Evolutionary conservation across 1,140 invertebrate genomes (phyloP), one percentile per base, ranked within the genome.

Genomic region (Drosophila kepulauana): DNA sequence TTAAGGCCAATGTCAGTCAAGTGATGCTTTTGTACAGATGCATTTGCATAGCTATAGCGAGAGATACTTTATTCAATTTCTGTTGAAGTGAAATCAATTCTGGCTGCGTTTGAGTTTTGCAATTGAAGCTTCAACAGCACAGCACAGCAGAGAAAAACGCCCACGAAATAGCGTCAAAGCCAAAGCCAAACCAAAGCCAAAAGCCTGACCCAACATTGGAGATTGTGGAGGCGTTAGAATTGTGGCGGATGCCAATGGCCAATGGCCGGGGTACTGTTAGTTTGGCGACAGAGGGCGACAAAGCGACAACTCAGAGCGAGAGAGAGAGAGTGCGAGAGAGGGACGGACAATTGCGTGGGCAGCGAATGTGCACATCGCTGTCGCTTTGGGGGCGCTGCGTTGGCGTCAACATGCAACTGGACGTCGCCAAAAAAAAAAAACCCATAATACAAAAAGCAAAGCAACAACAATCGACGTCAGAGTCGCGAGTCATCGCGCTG

Each of bases 1-100:
- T 87, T 87, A 87, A 87, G 84, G 84, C 84, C 84, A 87, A 87
- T 88, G 84, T 82, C 84, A 88, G 82, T 82, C 59, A 73, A 79
- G 80, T 89, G 81, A 78, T 75, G 67, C 70, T 78, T 61, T n/a
- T 67, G 67, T 43, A 48, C 58, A 62, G 15, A 52, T 63, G 33
- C 58, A 63, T 35, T 51, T 52, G 57, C 57, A 74, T 15, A 61
- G 28, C 15, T 28, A 16, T 38, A 56, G 52, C n/a, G 33, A 52
- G 33, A 62, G 35, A 68, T 68, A 74, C 49, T 45, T 63, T 64
- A 76, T 71, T 59, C 68, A 64, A 69, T 68, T 78, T 78, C 13
- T 30, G 56, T 67, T 73, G 33, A 56, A 88, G 75, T 76, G 79
- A 87, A 82, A 87, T 86, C 82, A 87, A 82, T 87, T 86, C 82